Evolutionary conservation across 2,113 vertebrate species (phyloP).

Genomic region (Pimephales promelas): DNA sequence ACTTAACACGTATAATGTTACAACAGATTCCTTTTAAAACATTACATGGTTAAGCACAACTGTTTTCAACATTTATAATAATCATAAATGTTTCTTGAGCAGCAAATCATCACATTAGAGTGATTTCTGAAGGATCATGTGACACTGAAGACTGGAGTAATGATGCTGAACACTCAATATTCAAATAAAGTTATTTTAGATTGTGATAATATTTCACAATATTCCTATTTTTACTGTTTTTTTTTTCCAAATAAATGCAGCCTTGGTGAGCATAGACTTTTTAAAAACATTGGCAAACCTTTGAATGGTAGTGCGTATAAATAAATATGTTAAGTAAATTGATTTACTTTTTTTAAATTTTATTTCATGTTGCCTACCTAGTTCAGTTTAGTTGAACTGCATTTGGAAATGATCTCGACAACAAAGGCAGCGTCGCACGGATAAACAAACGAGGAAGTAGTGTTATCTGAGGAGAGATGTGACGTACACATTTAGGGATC

Average conservation of each 20-base stretch:
- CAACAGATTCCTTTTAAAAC: no score
- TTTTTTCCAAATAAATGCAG: neutral
- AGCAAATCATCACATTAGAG: neutral
- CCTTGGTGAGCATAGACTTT: neutral
- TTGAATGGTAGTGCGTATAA: neutral
- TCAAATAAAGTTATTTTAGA: neutral
- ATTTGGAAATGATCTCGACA: conserved; percentile 33
- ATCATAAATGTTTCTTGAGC: neutral
- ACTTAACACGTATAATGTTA: no score
- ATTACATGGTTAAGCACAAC: neutral
- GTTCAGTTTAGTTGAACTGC: neutral
- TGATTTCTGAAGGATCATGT: neutral
- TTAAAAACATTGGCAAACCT: neutral
- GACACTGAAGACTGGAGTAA: neutral
- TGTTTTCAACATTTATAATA: neutral
- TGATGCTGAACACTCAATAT: neutral
- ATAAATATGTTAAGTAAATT: neutral
- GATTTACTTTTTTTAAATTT: neutral
- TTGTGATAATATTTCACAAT: neutral
- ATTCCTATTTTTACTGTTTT: neutral
- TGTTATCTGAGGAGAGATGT: conserved; percentile 49
- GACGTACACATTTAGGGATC: conserved; percentile 38
- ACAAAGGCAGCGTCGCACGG: neutral
- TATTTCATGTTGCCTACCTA: neutral
- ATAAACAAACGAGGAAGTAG: conserved; percentile 33